These are phyloP conservation scores for Brachypodius melanocephalos DNA, from an alignment of 2,113 vertebrate genomes.

Conservation along the genomic window DNA sequence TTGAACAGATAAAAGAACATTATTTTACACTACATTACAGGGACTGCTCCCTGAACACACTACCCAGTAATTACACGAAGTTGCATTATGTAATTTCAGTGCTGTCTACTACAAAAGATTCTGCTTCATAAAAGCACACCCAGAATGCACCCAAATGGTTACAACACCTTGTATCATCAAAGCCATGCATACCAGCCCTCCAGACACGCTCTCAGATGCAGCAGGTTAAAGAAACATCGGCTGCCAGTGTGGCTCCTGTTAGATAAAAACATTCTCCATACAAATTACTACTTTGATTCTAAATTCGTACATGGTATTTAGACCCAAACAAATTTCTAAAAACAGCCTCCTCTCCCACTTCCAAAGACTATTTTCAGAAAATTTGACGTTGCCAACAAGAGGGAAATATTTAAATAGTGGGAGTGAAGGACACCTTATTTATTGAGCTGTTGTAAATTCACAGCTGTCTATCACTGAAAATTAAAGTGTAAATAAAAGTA, in stretches of 20 bases:
- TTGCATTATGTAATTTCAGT: background rate
- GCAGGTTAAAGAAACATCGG: background rate
- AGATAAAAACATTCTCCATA: background rate
- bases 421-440: background rate
- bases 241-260: background rate
- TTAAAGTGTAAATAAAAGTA: background rate
- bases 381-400: background rate
- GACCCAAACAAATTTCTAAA: background rate
- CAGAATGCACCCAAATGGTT: background rate
- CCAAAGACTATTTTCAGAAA: background rate
- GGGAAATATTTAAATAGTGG: background rate
- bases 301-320: background rate
- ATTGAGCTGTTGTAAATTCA: background rate
- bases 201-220: background rate
- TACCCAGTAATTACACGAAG: background rate
- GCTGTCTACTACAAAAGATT: background rate
- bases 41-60: background rate
- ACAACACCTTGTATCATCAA: background rate
- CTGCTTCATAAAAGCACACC: background rate
- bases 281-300: background rate
- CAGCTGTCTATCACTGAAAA: background rate
- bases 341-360: background rate
- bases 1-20: background rate
- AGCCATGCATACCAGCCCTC: rapidly evolving
- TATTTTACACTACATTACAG: background rate